Evolutionary conservation across 2,888 invertebrate genomes (phyloP), one percentile per base, ranked within the genome.

Genomic region (Boloria euphrosyne): DNA sequence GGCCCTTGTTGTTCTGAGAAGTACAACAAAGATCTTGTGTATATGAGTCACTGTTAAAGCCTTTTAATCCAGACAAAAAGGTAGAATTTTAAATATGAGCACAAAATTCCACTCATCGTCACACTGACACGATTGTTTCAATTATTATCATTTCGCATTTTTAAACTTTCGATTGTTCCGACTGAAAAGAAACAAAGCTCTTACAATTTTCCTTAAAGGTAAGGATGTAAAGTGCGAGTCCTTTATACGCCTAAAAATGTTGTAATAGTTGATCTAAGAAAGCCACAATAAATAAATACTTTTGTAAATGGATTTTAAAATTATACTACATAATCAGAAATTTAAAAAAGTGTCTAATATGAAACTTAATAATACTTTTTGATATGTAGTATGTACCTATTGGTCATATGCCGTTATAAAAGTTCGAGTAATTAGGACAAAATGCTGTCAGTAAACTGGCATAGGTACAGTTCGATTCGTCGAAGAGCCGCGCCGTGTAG

Each of bases 21-120:
- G 82, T 82, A 84, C 81, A 90, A 92, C 91, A 91, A 92, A 91
- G 92, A 89, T 92, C 89, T 89, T 86, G 85, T 82, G 79, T 85
- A 76, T 80, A 83, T 90, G 91, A 90, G 80, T 90, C 91, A 90
- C 80, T 57, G 70, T 53, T 76, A 80, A 75, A 84, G 76, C 81
- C 84, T 86, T 57, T 76, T 77, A 72, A 78, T 81, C 84, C 87
- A 86, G 85, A 84, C 83, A 82, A 78, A 73, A 78, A 71, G 55
- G 61, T 63, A 70, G 52, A 57, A 66, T 60, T 60, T 46, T 54
- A 59, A 60, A 53, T 62, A 67, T 59, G 62, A 54, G 43, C 27
- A 66, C 49, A 53, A 18, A 68, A 64, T 61, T 68, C 53, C 63
- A 58, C 61, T 64, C 61, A 68, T 68, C 61, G 61, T n/a, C 66